Conservation (phyloP, 2,888 invertebrate species). For the Luffia ferchaultella region DNA sequence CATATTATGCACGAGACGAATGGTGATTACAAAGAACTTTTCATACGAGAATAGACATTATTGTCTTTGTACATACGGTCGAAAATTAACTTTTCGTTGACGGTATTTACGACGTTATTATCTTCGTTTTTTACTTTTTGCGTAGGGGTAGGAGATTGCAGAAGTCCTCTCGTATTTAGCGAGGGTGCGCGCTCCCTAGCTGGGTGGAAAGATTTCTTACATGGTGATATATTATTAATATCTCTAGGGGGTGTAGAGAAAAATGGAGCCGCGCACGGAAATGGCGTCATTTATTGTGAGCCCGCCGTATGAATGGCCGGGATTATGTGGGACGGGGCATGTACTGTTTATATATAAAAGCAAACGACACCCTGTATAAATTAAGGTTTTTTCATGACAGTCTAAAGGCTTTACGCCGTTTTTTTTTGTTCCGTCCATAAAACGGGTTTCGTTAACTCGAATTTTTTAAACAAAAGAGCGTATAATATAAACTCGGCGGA, state of each 20-base stretch:
- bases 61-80: slow-evolving; percentile 21
- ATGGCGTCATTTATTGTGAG: slow-evolving; percentile 33
- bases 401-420: slow-evolving; percentile 6
- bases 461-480: not conserved
- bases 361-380: slow-evolving; percentile 7
- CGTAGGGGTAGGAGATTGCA: slow-evolving; percentile 37
- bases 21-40: slow-evolving; percentile 37
- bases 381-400: slow-evolving; percentile 7
- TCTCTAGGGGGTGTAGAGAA: slow-evolving; percentile 37
- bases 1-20: slow-evolving; percentile 45
- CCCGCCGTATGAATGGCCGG: slow-evolving; percentile 13
- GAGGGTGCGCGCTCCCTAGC: slow-evolving; percentile 36
- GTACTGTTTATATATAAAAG: slow-evolving; percentile 1
- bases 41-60: slow-evolving; percentile 3
- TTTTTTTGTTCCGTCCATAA: slow-evolving; percentile 5
- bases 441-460: slow-evolving; percentile 2
- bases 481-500: not conserved
- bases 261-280: slow-evolving; percentile 40
- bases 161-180: slow-evolving; percentile 32
- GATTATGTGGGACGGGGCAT: slow-evolving; percentile 6
- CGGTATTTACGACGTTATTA: slow-evolving; percentile 16
- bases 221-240: slow-evolving; percentile 58
- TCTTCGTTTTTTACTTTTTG: slow-evolving; percentile 23
- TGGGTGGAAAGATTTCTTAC: slow-evolving; percentile 53
- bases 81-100: slow-evolving; percentile 17